A percentile compares a stretch with the other conserved stretches of the same genome.
phyloP scores from a whole-genome alignment of 1,140 invertebrate species.

The Drosophila miranda region DNA sequence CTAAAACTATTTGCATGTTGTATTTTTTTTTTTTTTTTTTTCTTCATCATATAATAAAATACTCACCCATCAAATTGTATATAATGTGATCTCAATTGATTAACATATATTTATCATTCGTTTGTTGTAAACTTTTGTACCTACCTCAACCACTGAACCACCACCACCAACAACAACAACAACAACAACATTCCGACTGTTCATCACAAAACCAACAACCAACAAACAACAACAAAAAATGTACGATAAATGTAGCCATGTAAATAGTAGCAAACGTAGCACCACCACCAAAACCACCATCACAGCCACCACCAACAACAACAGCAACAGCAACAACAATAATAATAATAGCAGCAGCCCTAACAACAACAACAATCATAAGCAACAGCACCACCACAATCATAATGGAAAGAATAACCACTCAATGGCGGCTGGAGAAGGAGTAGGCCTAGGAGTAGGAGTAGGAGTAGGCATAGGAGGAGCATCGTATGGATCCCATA shows the following conservation, averaged over 20 bases:
- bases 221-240: conserved; percentile 36
- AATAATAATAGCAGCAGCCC: conserved; percentile 55
- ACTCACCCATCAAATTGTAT: conserved; percentile 66
- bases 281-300: conserved; percentile 50
- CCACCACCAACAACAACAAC: conserved; percentile 22
- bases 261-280: conserved; percentile 80
- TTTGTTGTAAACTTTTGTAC: conserved; percentile 76
- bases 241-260: conserved; percentile 68
- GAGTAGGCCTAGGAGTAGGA: conserved; percentile 41
- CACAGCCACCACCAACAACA: conserved; percentile 54
- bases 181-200: conserved; percentile 68
- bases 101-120: conserved; percentile 74
- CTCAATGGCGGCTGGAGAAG: conserved; percentile 45
- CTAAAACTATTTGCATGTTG: conserved; percentile 23
- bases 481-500: conserved; percentile 63
- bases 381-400: conserved; percentile 48
- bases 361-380: conserved; percentile 69
- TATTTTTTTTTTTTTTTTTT: too few relatives aligned
- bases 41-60: conserved; percentile 7
- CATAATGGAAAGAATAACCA: conserved; percentile 47
- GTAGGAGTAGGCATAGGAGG: conserved; percentile 46
- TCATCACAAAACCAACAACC: conserved; percentile 50
- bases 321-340: conserved; percentile 64
- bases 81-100: conserved; percentile 72
- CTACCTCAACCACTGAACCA: conserved; percentile 27